Evolutionary conservation across 2,113 vertebrate species (phyloP), one percentile per base, ranked within the genome.

Genomic region (Brachionichthys hirsutus): DNA sequence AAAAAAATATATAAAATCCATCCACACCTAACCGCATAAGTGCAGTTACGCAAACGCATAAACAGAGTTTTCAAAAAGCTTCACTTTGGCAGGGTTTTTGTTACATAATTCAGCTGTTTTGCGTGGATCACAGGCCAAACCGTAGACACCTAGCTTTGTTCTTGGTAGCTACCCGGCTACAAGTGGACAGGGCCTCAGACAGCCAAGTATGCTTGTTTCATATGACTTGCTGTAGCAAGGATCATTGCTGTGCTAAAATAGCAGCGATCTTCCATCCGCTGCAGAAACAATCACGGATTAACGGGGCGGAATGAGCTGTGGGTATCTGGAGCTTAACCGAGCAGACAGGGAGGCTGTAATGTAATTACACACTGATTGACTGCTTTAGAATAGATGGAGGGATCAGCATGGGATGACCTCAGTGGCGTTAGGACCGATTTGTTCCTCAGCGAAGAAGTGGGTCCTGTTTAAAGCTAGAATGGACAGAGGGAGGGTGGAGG

Each of bases 221-320:
- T 53, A 14, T 17, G 7, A 17, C 3, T 3, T 2, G 19, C 18
- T 48, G 9, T 47, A 17, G 52, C 44, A 34, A 35, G 19, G 57
- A 54, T 58, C 14, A 65, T 70, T 62, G 44, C 47, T 15, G 53
- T 44, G 18, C 40, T 43, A n/a, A 48, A 40, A 9, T 11, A 1
- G 40, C 22, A 19, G 49, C 12, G 53, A 63, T 56, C 17, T 15
- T 38, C 74, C 66, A 68, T 30, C 34, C 73, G 51, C 59, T 9
- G 45, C 65, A 58, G 69, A 73, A 64, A 53, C 67, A 70, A 69
- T 73, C 24, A 18, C 16, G 46, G 62, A 48, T 62, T 80, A 83
- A 81, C 70, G 67, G 50, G 30, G 58, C 72, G 67, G 64, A 77
- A 69, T 80, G 68, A 68, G 52, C 66, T 24, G 30, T 66, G 61